Conservation (phyloP, 2,113 vertebrate species). For the Brachyistius frenatus region DNA sequence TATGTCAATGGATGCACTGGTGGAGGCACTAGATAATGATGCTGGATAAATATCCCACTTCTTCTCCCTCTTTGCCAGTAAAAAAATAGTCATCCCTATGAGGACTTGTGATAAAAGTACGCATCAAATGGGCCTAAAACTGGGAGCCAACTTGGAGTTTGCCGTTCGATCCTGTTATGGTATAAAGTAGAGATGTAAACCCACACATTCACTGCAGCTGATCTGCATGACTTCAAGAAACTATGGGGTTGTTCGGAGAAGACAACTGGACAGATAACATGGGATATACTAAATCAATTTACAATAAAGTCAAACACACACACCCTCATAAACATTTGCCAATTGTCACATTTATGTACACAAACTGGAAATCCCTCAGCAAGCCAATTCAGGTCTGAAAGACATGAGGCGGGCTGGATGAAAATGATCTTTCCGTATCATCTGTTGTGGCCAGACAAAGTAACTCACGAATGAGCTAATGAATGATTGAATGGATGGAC, state of each 20-base stretch:
- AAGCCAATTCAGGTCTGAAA: slow-evolving; percentile 61
- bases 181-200: slow-evolving; percentile 7
- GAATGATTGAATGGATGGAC: slow-evolving; percentile 70
- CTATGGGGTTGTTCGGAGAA: slow-evolving; percentile 25
- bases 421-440: slow-evolving; percentile 27
- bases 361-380: slow-evolving; percentile 56
- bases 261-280: slow-evolving; percentile 47
- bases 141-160: slow-evolving; percentile 11
- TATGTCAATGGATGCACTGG: slow-evolving; percentile 81
- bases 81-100: slow-evolving; percentile 50
- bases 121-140: slow-evolving; percentile 28
- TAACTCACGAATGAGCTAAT: slow-evolving; percentile 51
- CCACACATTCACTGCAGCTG: slow-evolving; percentile 35
- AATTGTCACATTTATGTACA: slow-evolving; percentile 77
- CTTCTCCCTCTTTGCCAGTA: slow-evolving; percentile 60
- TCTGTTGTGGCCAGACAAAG: slow-evolving; percentile 53
- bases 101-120: slow-evolving; percentile 30
- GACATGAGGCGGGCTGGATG: slow-evolving; percentile 57
- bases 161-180: slow-evolving; percentile 18
- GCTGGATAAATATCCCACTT: slow-evolving; percentile 57
- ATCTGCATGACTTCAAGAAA: slow-evolving; percentile 25
- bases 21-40: slow-evolving; percentile 83
- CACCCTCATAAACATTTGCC: slow-evolving; percentile 69
- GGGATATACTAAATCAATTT: slow-evolving; percentile 58
- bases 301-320: slow-evolving; percentile 66